phyloP scores from a whole-genome alignment of 2,113 vertebrate species.

The chimpanzee (Pan troglodytes) region DNA sequence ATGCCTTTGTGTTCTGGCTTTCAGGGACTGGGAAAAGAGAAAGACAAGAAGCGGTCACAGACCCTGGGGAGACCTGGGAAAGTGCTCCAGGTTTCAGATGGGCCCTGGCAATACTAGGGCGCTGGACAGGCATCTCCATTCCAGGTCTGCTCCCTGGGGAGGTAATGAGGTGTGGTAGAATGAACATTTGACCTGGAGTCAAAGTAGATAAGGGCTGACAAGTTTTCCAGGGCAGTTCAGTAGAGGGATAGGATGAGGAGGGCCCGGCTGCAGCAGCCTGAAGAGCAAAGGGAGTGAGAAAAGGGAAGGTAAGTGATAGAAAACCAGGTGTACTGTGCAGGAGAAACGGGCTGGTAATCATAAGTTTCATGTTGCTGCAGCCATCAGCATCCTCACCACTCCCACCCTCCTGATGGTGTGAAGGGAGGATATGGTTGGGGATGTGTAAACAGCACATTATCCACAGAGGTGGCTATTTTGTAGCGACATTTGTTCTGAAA shows the following conservation, averaged over 20 bases:
- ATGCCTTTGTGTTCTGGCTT: background rate
- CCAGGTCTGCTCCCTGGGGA: background rate
- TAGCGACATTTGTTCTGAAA: background rate
- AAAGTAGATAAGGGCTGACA: background rate
- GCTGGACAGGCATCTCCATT: background rate
- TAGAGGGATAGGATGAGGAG: background rate
- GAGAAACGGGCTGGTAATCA: background rate
- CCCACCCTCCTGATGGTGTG: accelerated
- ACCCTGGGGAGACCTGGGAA: background rate
- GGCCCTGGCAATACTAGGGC: background rate
- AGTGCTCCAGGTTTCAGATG: background rate
- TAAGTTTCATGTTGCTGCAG: accelerated
- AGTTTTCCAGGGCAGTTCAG: background rate
- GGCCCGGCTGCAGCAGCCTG: background rate
- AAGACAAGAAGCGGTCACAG: background rate
- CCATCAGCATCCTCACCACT: background rate
- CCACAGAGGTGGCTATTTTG: background rate
- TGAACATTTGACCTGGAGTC: background rate
- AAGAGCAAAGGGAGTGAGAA: background rate
- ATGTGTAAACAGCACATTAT: background rate
- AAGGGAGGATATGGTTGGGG: accelerated
- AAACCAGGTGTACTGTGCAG: background rate
- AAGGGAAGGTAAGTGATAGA: background rate
- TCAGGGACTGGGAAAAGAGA: background rate
- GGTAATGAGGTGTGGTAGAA: background rate